Evolutionary conservation across 2,113 vertebrate species (phyloP), one percentile per base, ranked within the genome.

Genomic region (Pogona vitticeps): DNA sequence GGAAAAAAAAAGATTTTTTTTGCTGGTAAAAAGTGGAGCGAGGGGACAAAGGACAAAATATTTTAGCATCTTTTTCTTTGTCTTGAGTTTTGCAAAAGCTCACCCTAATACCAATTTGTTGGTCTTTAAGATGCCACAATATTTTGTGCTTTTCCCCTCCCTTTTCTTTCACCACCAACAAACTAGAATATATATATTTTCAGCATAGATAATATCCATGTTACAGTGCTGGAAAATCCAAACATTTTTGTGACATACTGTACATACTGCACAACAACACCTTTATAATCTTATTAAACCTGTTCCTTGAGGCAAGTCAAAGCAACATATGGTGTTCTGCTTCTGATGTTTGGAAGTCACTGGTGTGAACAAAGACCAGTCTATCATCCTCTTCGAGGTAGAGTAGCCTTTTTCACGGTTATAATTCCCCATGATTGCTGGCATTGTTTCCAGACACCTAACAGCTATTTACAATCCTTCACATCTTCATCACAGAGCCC

Each of bases 401-500:
- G 63, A 76, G 31, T 28, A 20, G 17, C 40, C 71, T 87, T 78
- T 59, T 80, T 80, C 65, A 63, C 59, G 38, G 80, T 75, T 81
- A 70, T 86, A 90, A 90, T 90, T 92, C 68, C 77, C 78, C 75
- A 76, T 40, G 63, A 40, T 71, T 80, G 83, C 81, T 82, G 58
- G 61, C 68, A 84, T 76, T 80, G 77, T 65, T 79, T 86, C 84
- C 79, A 86, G 76, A 79, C 90, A 80, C 86, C 76, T 82, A 87
- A 78, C 75, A 68, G 80, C 88, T 90, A 84, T 88, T 90, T 84
- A 88, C 71, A 80, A 78, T 73, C 87, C 83, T 79, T 81, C 79
- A 46, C 80, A 31, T 89, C 85, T 90, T 88, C 76, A 88, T 88
- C 86, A 82, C 71, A 85, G 83, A 82, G 86, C 67, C 87, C 86